phyloP scores from a whole-genome alignment of 2,888 invertebrate species.

The Bimastos eiseni region DNA sequence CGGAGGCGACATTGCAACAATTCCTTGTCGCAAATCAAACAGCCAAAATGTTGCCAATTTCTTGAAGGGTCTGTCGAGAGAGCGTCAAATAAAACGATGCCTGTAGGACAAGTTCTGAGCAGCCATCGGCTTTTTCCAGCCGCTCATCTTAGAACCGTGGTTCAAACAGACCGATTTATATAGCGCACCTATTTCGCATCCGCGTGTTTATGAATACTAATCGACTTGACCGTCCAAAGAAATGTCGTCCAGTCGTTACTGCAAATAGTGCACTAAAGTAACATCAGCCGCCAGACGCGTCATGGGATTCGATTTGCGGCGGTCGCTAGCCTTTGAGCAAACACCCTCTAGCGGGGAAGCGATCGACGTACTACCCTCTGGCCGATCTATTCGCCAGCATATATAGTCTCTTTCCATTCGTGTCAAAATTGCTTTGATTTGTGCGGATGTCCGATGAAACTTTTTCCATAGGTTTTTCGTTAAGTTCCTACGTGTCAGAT shows the following conservation, averaged over 20 bases:
- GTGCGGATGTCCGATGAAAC: background rate
- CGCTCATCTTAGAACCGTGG: background rate
- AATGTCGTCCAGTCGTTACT: background rate
- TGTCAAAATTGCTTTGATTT: background rate
- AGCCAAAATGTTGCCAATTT: background rate
- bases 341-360: background rate
- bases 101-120: background rate
- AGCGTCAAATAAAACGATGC: background rate
- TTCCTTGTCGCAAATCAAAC: background rate
- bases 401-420: background rate
- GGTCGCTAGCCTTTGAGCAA: background rate
- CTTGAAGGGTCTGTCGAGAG: constrained; percentile 18
- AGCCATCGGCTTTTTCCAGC: background rate
- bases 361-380: background rate
- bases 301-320: background rate
- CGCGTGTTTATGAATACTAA: background rate
- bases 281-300: background rate
- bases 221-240: background rate
- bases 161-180: no score
- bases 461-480: no score
- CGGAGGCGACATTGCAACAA: background rate
- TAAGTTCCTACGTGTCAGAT: no score
- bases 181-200: no score
- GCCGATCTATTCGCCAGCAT: background rate
- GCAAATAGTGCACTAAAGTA: background rate